A percentile compares a stretch with the other conserved stretches of the same genome.
phyloP scores from a whole-genome alignment of 2,888 invertebrate genomes.

The Mesorhabditis belari region DNA sequence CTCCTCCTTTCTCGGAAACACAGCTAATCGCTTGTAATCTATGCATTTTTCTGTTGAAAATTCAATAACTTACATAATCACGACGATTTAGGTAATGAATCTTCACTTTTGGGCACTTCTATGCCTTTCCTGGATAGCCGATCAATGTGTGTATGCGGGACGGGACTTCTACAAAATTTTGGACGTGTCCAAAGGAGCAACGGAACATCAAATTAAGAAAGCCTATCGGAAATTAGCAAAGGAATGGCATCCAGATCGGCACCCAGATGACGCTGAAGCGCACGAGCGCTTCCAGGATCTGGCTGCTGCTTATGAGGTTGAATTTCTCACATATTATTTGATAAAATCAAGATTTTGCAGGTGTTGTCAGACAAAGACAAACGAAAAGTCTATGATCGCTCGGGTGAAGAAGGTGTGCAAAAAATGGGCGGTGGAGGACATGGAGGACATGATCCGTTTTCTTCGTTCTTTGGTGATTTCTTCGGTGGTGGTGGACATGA shows the following conservation, averaged over 20 bases:
- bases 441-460: slow-evolving; percentile 72
- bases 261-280: slow-evolving; percentile 84
- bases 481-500: slow-evolving; percentile 63
- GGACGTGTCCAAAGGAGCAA: slow-evolving; percentile 76
- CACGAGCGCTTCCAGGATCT: slow-evolving; percentile 71
- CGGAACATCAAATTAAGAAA: slow-evolving; percentile 89
- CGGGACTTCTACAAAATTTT: slow-evolving; percentile 53
- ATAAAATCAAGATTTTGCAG: slow-evolving; percentile 44
- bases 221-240: slow-evolving; percentile 70
- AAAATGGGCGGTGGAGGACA: slow-evolving; percentile 69
- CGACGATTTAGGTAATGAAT: not conserved
- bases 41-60: too few species aligned
- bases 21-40: too few species aligned
- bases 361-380: slow-evolving; percentile 83
- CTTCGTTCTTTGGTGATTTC: slow-evolving; percentile 77
- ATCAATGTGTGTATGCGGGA: slow-evolving; percentile 24
- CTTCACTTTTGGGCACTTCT: not conserved
- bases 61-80: too few species aligned
- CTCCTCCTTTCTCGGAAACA: too few species aligned
- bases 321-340: not conserved
- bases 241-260: slow-evolving; percentile 94
- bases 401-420: slow-evolving; percentile 92
- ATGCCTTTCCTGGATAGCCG: not conserved
- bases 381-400: slow-evolving; percentile 83
- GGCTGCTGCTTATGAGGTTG: slow-evolving; percentile 51